Base-by-base conservation (phyloP, 2,797 vertebrate species). In the Enteromius treurensis region DNA sequence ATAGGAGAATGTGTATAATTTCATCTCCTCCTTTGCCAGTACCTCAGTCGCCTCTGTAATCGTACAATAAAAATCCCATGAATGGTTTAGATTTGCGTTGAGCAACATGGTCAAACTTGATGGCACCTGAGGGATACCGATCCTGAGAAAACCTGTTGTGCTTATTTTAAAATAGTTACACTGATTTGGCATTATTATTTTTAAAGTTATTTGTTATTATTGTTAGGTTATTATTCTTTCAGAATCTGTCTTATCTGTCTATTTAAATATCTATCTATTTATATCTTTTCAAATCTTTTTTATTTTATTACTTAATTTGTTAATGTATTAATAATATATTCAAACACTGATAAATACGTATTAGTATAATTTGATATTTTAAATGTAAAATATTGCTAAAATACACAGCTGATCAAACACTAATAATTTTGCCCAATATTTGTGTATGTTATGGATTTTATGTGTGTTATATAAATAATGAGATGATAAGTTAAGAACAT, bases 1-100 rank as follows among this genome's bases (percentile, higher is more conserved):
- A 81, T 81, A 70, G 82, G 80, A 88, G 87, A 83, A 79, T 55
- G 60, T 71, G 73, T 62, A 53, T 60, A 26, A 65, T 83, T 77
- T 34, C 21, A 71, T 84, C 47, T 81, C n/a, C 23, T 79, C 19
- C 17, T 79, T 70, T 49, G 77, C 32, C 76, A 60, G 26, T 55
- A 34, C 34, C 53, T 81, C 29, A 40, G 29, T 55, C 51, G 51
- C 7, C 45, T 75, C 17, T 49, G 75, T 71, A 84, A 83, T 84
- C 76, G 53, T 37, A 47, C 53, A 19, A n/a, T 85, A 76, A 78
- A 86, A 87, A 34, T 34, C 68, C 40, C 68, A 64, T 68, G 70
- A 77, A 82, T 64, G 51, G 68, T 74, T 85, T 55, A 69, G 23
- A 80, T 86, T 80, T 81, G 51, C 29, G 47, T 78, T 81, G 80